Evolutionary conservation across 2,888 invertebrate genomes (phyloP).

Genomic region (Agriopis leucophaearia): DNA sequence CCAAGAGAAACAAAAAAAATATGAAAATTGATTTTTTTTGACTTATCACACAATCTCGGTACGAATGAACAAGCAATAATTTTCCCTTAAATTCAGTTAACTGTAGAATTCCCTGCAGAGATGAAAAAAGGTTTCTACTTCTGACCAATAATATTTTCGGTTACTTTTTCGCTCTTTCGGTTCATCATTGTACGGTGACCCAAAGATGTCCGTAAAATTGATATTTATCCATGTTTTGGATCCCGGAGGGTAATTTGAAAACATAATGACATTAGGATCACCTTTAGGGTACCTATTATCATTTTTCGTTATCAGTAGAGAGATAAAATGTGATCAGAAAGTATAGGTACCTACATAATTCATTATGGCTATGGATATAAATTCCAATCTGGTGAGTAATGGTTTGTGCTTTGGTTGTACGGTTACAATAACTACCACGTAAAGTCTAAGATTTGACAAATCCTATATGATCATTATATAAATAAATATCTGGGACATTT

Average conservation of each 20-base stretch:
- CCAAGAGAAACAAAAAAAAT: slow-evolving; percentile 19
- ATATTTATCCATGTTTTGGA: slow-evolving; percentile 29
- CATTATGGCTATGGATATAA: slow-evolving; percentile 12
- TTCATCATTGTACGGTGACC: slow-evolving; percentile 10
- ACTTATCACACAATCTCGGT: slow-evolving; percentile 31
- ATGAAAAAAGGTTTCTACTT: slow-evolving; percentile 27
- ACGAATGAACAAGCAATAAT: slow-evolving; percentile 30
- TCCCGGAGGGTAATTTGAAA: slow-evolving; percentile 18
- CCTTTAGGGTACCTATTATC: slow-evolving; percentile 30
- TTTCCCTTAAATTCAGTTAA: slow-evolving; percentile 40
- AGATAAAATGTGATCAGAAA: slow-evolving; percentile 17
- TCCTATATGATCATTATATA: too few relatives aligned
- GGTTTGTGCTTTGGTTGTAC: neutral
- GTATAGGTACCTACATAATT: neutral
- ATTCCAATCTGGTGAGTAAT: neutral
- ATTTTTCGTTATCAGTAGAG: slow-evolving; percentile 27
- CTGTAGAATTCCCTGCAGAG: slow-evolving; percentile 32
- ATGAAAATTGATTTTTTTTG: slow-evolving; percentile 17
- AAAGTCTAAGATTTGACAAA: too few relatives aligned
- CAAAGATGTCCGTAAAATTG: slow-evolving; percentile 27
- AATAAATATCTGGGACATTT: too few relatives aligned
- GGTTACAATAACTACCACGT: too few relatives aligned
- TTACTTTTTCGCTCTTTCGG: slow-evolving; percentile 9
- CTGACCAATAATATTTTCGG: slow-evolving; percentile 14
- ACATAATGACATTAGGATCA: slow-evolving; percentile 21